These are phyloP conservation scores for Olivierus martensii DNA, from an alignment of 1,140 invertebrate species.

Conservation along the genomic window DNA sequence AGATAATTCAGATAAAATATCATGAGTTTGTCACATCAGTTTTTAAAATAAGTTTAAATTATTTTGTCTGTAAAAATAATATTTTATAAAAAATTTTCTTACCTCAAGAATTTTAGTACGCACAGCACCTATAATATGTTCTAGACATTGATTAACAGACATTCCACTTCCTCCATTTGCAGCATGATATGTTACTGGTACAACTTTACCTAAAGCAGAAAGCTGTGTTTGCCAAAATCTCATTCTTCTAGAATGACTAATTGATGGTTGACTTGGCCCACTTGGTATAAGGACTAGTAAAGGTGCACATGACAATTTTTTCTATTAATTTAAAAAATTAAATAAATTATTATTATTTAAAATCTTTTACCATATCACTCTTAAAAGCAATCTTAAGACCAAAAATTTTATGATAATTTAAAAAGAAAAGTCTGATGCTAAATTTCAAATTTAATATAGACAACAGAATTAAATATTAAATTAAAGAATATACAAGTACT, in stretches of 20 bases:
- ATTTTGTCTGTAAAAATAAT: no score
- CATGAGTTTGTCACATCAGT: no score
- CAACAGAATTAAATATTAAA: no score
- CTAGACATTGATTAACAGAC: slow-evolving; percentile 11
- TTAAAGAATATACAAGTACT: no score
- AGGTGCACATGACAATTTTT: slow-evolving; percentile 55
- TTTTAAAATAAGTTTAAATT: no score
- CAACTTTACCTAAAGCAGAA: slow-evolving; percentile 49
- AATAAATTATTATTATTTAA: no score
- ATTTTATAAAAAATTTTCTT: not conserved
- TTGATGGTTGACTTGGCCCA: slow-evolving; percentile 33
- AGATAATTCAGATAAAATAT: no score
- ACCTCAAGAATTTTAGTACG: slow-evolving; percentile 20
- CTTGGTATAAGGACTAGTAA: slow-evolving; percentile 52
- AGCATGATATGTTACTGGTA: slow-evolving; percentile 37
- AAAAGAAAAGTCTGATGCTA: no score
- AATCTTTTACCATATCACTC: no score
- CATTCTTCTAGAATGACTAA: slow-evolving; percentile 38
- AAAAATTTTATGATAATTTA: no score
- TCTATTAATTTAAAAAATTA: slow-evolving; percentile 31
- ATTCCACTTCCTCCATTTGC: not conserved
- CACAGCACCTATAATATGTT: slow-evolving; percentile 17
- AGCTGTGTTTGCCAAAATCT: slow-evolving; percentile 55
- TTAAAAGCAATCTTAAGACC: no score
- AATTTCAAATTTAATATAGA: no score